phyloP scores from a whole-genome alignment of 2,113 vertebrate species.

The Equus quagga region DNA sequence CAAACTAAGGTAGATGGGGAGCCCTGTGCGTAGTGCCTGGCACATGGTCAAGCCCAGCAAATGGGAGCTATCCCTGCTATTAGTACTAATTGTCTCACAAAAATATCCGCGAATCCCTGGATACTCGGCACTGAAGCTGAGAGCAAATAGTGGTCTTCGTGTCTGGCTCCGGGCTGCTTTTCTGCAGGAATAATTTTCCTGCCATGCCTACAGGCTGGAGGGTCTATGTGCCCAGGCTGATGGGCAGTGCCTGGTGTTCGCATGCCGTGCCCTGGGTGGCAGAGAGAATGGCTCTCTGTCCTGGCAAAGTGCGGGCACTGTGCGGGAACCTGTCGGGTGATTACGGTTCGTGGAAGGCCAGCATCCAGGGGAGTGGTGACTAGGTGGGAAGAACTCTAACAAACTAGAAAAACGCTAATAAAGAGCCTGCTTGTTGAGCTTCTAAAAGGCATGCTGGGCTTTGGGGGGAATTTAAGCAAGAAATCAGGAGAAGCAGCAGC shows the following conservation, averaged over 20 bases:
- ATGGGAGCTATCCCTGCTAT: background rate
- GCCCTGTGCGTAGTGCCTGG: too few species aligned
- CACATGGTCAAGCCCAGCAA: background rate
- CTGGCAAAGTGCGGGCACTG: background rate
- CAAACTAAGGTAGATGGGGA: background rate
- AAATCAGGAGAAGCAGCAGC: background rate
- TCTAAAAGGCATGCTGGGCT: conserved; percentile 20
- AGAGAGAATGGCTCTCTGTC: background rate
- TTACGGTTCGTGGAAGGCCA: background rate
- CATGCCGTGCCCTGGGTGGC: background rate
- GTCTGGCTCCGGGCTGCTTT: background rate
- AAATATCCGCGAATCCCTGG: background rate
- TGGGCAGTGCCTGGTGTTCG: background rate
- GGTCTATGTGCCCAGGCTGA: background rate
- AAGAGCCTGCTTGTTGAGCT: background rate
- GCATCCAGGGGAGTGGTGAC: background rate
- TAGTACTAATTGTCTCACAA: too few species aligned
- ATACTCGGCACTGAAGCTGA: background rate
- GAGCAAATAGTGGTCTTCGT: background rate
- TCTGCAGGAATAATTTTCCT: background rate
- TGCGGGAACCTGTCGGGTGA: accelerated
- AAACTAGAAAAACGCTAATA: background rate
- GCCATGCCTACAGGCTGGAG: background rate
- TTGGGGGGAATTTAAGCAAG: background rate
- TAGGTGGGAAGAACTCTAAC: background rate